Conservation (phyloP, 2,888 invertebrate species). For the Standfussiana lucernea region DNA sequence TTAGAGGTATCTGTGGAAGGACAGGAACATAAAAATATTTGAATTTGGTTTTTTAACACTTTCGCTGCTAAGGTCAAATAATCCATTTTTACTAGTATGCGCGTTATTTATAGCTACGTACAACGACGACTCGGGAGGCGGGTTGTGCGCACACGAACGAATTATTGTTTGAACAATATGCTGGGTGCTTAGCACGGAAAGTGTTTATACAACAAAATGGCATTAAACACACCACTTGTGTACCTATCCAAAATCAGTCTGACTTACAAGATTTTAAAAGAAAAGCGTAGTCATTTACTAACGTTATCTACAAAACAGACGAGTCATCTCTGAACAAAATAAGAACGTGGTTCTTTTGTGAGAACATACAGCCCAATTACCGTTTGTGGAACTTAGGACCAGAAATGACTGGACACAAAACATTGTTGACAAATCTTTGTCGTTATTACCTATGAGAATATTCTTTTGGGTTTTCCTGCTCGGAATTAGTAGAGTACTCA, state of each 20-base stretch:
- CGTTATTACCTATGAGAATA: conserved; percentile 35
- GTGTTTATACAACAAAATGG: background rate
- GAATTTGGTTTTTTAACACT: background rate
- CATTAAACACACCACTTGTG: background rate
- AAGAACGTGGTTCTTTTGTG: background rate
- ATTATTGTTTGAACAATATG: no score
- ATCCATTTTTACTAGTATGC: no score
- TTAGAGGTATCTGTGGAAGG: conserved; percentile 91
- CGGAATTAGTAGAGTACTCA: conserved; percentile 49
- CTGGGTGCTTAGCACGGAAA: no score
- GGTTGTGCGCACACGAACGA: no score
- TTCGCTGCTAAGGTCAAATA: no score
- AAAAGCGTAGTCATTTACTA: background rate
- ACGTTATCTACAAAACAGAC: background rate
- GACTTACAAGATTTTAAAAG: background rate
- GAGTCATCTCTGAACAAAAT: background rate
- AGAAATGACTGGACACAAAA: conserved; percentile 8
- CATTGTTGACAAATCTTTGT: conserved; percentile 8
- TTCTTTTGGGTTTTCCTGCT: conserved; percentile 25
- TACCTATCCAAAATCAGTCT: background rate
- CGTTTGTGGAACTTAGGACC: background rate
- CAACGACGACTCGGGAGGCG: no score
- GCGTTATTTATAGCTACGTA: no score
- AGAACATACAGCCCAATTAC: conserved; percentile 1
- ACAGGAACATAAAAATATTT: background rate